Base-by-base conservation (phyloP, 2,888 invertebrate species). In the Pterostichus madidus region DNA sequence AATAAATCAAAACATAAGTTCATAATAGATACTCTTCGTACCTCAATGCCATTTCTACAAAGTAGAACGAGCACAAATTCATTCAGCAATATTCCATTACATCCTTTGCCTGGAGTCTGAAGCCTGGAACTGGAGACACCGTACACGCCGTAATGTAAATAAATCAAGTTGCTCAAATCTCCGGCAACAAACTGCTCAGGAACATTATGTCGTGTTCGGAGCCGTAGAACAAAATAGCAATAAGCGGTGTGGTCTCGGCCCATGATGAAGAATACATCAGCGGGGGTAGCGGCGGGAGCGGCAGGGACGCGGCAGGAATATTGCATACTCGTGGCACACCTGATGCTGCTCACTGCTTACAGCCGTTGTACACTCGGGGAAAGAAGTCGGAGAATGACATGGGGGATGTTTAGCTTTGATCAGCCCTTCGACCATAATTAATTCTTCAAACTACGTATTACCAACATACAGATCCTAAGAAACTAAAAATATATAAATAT, bases 271-370 rank as follows among this genome's bases (percentile, higher is more conserved):
- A 80, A 80, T 80, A 80, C 56, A 56, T 56, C 49, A 56, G 68
- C 5, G n/a, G 39, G 1, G 5, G 39, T 39, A 5, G 39, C 39
- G 52, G 15, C 35, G 64, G 13, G 46, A 5, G 32, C 7, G 24
- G 64, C 31, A 35, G 64, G 35, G 64, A 68, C 68, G 68, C 68
- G 68, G 39, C 24, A 44, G 49, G 71, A 71, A 73, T 80, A 80
- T 80, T 80, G 73, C 80, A 80, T 80, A 73, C 44, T 80, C n/a
- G 71, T 80, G 73, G 56, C 80, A 80, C 80, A 80, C 80, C 80
- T 80, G 80, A 80, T 80, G 80, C 80, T 71, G 71, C 73, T 49
- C 46, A 49, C 59, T 39, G 39, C 39, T 39, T 53, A 56, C 68
- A 64, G 53, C 24, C 24, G 24, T 24, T 17, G 44, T 75, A 64